Conservation (phyloP, 53 echinoderm and acorn worm species). For the Holothuria scabra region DNA sequence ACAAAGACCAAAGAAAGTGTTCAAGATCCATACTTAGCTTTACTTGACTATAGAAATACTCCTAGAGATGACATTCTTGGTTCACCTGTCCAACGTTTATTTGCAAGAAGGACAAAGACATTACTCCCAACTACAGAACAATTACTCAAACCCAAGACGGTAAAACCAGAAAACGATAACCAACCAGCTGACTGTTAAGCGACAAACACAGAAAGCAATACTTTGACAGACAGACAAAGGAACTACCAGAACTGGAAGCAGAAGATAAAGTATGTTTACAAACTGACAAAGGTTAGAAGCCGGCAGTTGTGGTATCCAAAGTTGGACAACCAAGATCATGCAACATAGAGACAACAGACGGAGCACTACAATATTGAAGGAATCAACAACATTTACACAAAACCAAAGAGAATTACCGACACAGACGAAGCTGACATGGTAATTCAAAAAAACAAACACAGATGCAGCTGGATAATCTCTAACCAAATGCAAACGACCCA, state of each 20-base stretch:
- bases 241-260: too few relatives aligned
- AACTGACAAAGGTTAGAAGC: too few relatives aligned
- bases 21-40: too few relatives aligned
- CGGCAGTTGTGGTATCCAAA: too few relatives aligned
- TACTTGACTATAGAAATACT: too few relatives aligned
- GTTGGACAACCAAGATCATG: constrained; percentile 18
- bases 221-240: constrained; percentile 44
- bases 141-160: constrained; percentile 36
- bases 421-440: neutral
- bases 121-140: constrained; percentile 17
- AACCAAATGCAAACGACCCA: neutral
- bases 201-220: constrained; percentile 31
- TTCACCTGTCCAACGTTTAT: constrained; percentile 33
- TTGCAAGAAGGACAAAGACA: constrained; percentile 49
- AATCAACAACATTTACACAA: constrained; percentile 17
- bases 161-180: constrained; percentile 1
- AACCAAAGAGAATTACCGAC: neutral
- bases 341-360: constrained; percentile 26
- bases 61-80: too few relatives aligned
- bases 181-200: neutral
- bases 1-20: too few relatives aligned
- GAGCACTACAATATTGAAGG: constrained; percentile 15
- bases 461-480: neutral
- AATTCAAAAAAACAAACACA: neutral
- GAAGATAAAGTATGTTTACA: too few relatives aligned